Evolutionary conservation across 2,797 vertebrate genomes (phyloP), one percentile per base, ranked within the genome.

Genomic region (Eptatretus atami): DNA sequence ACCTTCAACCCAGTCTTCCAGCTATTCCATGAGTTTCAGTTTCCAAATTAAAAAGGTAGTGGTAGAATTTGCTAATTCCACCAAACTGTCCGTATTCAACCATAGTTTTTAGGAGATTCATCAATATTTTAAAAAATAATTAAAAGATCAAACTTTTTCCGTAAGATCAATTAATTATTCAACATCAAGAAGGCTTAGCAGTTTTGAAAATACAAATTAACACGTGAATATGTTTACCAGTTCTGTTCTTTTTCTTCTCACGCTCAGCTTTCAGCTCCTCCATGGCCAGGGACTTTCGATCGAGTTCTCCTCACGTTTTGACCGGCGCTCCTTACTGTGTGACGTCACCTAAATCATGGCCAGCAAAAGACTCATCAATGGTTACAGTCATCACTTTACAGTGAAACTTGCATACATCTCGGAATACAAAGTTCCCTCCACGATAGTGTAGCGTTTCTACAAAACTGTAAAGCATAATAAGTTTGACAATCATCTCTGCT

Each of bases 281-380:
- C 92, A 98, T 98, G 67, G 92, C 92, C 76, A 93, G 90, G 67
- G 90, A 90, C 72, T 98, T 98, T 72, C 96, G 96, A 74, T 98
- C 92, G 65, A 88, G 78, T 72, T 98, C 67, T 98, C 90, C 64
- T 94, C 88, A 3, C 90, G 77, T 70, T 94, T 96, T 68, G 88
- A 87, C 70, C 92, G 75, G 15, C 92, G 76, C 70, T 98, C 92
- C 73, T 98, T 98, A 70, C 94, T 98, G 72, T 98, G 92, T 53
- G 90, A 96, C 77, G 82, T 98, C 66, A 94, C 88, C 88, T 96
- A 19, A 19, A 19, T 19, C 19, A 19, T 19, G 19, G 19, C 19
- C 19, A 19, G 19, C 19, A 19, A 19, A 19, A 19, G 19, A 19
- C 19, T 19, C 19, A 19, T 19, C 19, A n/a, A 19, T 19, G 19